Conservation (phyloP, 2,888 invertebrate genomes). For the Eupelmus urozonus region DNA sequence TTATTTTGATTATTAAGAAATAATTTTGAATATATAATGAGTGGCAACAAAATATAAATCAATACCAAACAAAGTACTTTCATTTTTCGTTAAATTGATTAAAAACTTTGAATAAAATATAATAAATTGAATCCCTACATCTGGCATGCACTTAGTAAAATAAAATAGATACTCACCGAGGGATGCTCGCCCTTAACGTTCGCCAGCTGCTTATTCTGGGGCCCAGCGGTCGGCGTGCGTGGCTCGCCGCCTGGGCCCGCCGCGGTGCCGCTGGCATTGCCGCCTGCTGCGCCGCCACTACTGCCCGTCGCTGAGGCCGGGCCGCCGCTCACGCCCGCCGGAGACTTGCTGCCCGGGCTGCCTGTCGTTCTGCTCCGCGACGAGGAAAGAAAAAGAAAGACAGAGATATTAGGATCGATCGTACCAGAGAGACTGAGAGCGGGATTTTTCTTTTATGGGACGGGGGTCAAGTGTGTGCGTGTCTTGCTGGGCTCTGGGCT, state of each 20-base stretch:
- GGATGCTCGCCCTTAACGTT: conserved; percentile 89
- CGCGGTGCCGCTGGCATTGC: conserved; percentile 76
- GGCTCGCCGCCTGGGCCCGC: conserved; percentile 75
- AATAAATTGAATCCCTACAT: too few relatives aligned
- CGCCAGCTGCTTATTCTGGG: conserved; percentile 86
- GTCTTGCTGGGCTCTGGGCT: too few relatives aligned
- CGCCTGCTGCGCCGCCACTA: conserved; percentile 78
- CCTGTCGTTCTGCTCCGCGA: conserved; percentile 82
- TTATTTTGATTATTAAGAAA: too few relatives aligned
- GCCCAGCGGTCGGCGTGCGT: conserved; percentile 80
- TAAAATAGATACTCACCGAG: conserved; percentile 81
- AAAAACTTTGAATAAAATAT: too few relatives aligned
- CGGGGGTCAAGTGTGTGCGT: too few relatives aligned
- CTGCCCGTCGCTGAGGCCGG: conserved; percentile 77
- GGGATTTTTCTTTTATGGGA: not conserved
- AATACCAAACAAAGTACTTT: too few relatives aligned
- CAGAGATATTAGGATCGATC: not conserved
- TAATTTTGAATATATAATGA: too few relatives aligned
- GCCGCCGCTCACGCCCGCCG: conserved; percentile 64
- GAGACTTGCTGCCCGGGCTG: conserved; percentile 81
- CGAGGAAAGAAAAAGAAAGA: not conserved
- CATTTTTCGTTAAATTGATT: too few relatives aligned
- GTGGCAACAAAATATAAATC: too few relatives aligned
- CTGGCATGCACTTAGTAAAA: too few relatives aligned
- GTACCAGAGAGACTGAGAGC: not conserved